Base-by-base conservation (phyloP, 2,888 invertebrate species). In the Lingula anatina region DNA sequence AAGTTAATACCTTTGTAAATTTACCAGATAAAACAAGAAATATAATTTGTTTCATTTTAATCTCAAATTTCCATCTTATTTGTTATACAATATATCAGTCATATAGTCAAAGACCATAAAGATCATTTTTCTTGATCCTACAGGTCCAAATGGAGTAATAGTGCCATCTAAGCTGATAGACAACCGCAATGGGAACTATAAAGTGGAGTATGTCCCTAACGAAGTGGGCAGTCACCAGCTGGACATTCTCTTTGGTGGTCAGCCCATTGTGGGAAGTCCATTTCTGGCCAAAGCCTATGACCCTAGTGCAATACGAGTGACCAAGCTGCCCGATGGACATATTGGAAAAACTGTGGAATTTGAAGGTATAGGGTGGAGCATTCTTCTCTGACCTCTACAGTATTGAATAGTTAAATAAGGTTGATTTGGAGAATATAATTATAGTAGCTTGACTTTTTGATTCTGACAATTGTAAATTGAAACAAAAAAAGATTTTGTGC, bases 331-430 rank as follows among this genome's bases (percentile, higher is more conserved):
- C 2, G 87, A 89, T 79, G 93, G 93, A 57, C 82, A 87, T 44
- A 84, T 96, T 47, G 92, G 94, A 60, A 86, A 88, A 75, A 90
- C 93, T 47, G 92, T 95, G 46, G 90, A 94, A 79, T 97, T 99
- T 80, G 91, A 93, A 81, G 95, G 93, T 93, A 45, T 24, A 23
- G n/a, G n/a, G 18, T 26, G n/a, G 15, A 18, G 9, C 44, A 5
- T n/a, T n/a, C 24, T 3, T 2, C 18, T 18, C 5, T 25, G 9
- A 42, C 24, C 18, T 12, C 7, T 42, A 42, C 20, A 5, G 24
- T 41, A 3, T 5, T 41, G 15, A 41, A 15, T 23, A n/a, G 5
- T 5, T 3, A 5, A 41, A 20, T n/a, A 41, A 41, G 18, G 20
- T 41, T 41, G 41, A 41, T 36, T 40, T 49, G 3, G 23, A 44